A percentile compares a stretch with the other conserved stretches of the same genome.
phyloP scores from a whole-genome alignment of 2,797 vertebrate genomes.

The Pteropus rufus region DNA sequence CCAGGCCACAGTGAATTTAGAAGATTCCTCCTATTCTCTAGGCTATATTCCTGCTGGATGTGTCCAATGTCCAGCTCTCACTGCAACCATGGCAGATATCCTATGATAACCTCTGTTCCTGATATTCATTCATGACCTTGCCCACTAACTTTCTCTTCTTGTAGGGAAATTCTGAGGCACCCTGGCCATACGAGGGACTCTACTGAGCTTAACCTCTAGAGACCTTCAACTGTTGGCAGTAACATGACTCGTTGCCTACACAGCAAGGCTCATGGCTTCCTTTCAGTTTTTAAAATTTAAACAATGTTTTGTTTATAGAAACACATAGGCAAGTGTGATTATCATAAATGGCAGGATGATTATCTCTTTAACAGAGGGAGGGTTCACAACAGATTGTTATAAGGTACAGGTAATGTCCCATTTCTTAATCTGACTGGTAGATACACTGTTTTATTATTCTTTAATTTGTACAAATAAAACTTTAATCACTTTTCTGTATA shows the following conservation, averaged over 20 bases:
- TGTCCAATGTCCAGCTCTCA: background rate
- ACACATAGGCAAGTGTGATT: background rate
- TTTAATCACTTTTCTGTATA: background rate
- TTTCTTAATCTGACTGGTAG: background rate
- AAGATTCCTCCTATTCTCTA: background rate
- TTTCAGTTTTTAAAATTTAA: background rate
- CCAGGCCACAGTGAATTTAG: background rate
- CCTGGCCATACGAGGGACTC: background rate
- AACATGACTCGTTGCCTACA: background rate
- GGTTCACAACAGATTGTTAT: background rate
- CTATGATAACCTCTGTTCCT: background rate
- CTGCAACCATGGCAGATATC: background rate
- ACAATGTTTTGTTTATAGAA: background rate
- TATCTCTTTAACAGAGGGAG: background rate
- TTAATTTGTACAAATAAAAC: background rate
- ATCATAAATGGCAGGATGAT: background rate
- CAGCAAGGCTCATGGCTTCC: background rate
- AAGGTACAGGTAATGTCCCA: background rate
- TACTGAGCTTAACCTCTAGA: background rate
- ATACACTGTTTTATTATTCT: background rate
- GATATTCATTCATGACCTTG: background rate
- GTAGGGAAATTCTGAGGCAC: background rate
- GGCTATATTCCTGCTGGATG: background rate
- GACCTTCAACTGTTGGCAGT: background rate
- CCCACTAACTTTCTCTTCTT: background rate